phyloP scores from a whole-genome alignment of 92 coral and sea anemone species.

The Heliopora coerulea region DNA sequence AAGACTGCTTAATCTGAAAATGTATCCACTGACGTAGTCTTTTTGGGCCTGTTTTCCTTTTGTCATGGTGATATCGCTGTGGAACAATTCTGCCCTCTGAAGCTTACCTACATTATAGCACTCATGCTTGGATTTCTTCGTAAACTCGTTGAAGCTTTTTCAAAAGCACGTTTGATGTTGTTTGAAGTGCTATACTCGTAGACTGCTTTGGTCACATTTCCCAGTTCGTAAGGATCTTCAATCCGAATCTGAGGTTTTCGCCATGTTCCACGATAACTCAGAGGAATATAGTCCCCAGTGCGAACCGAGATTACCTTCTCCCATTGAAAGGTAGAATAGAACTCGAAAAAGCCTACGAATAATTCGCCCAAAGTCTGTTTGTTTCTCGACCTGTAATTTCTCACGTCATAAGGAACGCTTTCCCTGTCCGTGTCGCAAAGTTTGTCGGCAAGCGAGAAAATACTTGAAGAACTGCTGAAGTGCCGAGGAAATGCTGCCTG shows the following conservation, averaged over 20 bases:
- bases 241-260: constrained; percentile 53
- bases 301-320: constrained; percentile 48
- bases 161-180: constrained; percentile 37
- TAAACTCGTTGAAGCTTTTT: background rate
- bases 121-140: no score
- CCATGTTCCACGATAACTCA: constrained; percentile 47
- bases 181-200: constrained; percentile 17
- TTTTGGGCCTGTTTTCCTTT: no score
- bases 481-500: constrained; percentile 31
- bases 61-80: no score
- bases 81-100: no score
- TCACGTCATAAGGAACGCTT: constrained; percentile 34
- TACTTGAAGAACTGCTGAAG: background rate
- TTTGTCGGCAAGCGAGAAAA: no score
- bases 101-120: no score
- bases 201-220: constrained; percentile 57
- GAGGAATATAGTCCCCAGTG: constrained; percentile 26
- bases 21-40: no score
- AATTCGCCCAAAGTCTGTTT: constrained; percentile 61
- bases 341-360: constrained; percentile 64
- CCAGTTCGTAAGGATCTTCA: constrained; percentile 53
- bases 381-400: constrained; percentile 42
- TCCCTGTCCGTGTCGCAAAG: constrained; percentile 17
- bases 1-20: no score
- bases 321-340: constrained; percentile 52